phyloP scores from a whole-genome alignment of 1,140 invertebrate genomes.

The Onthophagus taurus region DNA sequence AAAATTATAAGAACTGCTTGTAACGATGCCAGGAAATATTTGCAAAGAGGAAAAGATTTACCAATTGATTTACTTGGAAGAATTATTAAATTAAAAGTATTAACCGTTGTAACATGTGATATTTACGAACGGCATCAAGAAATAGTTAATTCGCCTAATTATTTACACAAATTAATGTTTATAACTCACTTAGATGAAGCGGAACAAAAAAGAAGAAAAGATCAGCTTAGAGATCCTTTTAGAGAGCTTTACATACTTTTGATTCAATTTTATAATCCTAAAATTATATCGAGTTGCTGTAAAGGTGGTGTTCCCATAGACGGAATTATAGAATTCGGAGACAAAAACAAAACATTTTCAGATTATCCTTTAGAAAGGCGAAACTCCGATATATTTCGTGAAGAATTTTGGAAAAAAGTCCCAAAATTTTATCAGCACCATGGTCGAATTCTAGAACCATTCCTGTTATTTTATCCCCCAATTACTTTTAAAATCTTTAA shows the following conservation, averaged over 20 bases:
- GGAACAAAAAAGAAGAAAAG: not conserved
- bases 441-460: conserved; percentile 2
- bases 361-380: not conserved
- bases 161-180: too few relatives aligned
- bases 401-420: conserved; percentile 4
- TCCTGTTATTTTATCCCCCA: not conserved
- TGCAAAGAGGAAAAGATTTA: not conserved
- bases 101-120: conserved; percentile 1
- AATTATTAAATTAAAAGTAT: not conserved
- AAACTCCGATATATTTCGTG: conserved; percentile 3
- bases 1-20: not conserved
- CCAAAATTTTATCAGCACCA: not conserved
- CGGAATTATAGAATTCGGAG: not conserved
- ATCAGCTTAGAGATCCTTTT: not conserved
- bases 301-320: not conserved
- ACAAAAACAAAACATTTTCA: not conserved
- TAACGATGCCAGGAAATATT: not conserved
- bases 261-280: conserved; percentile 4
- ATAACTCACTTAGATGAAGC: too few relatives aligned
- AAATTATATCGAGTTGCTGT: conserved; percentile 1
- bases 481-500: not conserved
- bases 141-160: not conserved
- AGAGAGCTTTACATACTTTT: not conserved
- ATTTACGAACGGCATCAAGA: not conserved
- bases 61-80: not conserved